Base-by-base conservation (phyloP, 2,113 vertebrate species). In the Canis aureus region DNA sequence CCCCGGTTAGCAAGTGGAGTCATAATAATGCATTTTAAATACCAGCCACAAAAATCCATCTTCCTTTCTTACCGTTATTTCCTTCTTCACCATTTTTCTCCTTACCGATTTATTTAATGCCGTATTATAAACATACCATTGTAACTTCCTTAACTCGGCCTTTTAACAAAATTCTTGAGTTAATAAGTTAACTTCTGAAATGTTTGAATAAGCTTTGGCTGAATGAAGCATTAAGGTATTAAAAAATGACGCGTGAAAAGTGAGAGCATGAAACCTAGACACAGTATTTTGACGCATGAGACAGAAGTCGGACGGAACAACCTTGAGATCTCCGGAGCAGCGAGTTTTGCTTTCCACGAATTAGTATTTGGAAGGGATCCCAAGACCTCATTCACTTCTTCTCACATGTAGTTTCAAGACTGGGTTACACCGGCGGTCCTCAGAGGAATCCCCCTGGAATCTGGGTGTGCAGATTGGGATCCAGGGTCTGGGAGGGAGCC, bases 121-220 rank as follows among this genome's bases (percentile, higher is more conserved):
- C 91, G 0, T 74, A 22, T 89, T 86, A 7, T 93, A 87, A 96
- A 85, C 57, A 25, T 59, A 64, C 25, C 29, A 0, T 22, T 16
- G 6, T 27, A 79, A 93, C 69, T 74, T 25, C 64, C 11, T 92
- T 92, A 91, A 82, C 10, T 86, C 20, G 35, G n/a, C 86, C 86
- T 89, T 91, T 89, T 62, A 95, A 89, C 19, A 88, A 83, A 84
- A 89, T 79, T 35, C 13, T 71, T 76, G 82, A 59, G 19, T 89
- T 80, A 23, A 69, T 80, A 91, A 92, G 12, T 74, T 55, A 86
- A 57, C 15, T 32, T 91, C 84, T 92, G 38, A 67, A 86, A 53
- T 74, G 11, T 67, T 92, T 69, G 35, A 51, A 8, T 92, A 88
- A 57, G 16, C 22, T 97, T 82, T 95, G 84, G 51, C 74, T 76